Base-by-base conservation (phyloP, 2,888 invertebrate genomes). In the Sphecodes monilicornis region DNA sequence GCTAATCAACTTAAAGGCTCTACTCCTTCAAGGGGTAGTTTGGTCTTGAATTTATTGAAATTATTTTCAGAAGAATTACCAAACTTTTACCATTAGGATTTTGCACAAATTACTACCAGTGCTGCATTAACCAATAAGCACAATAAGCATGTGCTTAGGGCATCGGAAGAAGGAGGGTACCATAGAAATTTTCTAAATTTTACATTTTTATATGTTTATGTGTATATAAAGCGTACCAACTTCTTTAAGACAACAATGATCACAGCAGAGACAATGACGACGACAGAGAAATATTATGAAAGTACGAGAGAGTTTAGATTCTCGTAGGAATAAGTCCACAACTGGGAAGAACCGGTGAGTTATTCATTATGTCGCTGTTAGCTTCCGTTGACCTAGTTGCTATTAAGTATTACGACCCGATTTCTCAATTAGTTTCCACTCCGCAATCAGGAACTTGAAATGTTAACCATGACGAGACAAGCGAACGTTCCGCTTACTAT, bases 371-470 rank as follows among this genome's bases (percentile, higher is more conserved):
- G 32, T 64, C 64, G 29, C 29, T 32, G 29, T 6, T 22, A 18
- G 64, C 18, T 18, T 64, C 8, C 32, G 29, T 29, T 32, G 64
- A 64, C 64, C 32, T 32, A 64, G 32, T 64, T 32, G 32, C 64
- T 18, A 32, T 64, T 64, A 64, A 64, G 64, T 32, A 64, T 32
- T 32, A 64, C 64, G 64, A 29, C 6, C 32, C 6, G 18, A 64
- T 32, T 64, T 64, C 64, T 64, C 64, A 32, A 64, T 64, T 66
- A 66, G 32, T 36, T 66, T 66, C 66, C 22, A 66, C 36, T 66
- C 36, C 11, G 36, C 66, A 66, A 66, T 66, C 32, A 66, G 22
- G 22, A 66, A 66, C 36, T 36, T 66, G 66, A 66, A 66, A 66
- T 66, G 36, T 66, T 36, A 36, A 69, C 41, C 69, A 26, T 41